phyloP scores from a whole-genome alignment of 2,888 invertebrate species.

The Colletes collaris region DNA sequence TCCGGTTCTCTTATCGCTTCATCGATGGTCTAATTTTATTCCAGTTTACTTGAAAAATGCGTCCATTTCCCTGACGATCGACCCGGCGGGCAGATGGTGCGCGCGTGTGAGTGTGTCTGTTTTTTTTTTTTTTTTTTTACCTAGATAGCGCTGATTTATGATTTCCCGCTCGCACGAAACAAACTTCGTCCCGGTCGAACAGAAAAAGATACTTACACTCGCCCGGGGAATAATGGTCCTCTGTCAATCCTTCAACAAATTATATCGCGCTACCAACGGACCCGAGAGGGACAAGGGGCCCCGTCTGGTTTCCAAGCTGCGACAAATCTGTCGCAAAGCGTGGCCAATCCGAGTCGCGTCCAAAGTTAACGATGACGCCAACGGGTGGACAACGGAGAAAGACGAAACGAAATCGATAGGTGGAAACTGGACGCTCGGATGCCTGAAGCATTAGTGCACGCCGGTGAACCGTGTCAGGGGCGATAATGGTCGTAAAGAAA shows the following conservation, averaged over 20 bases:
- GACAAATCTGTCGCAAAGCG: constrained; percentile 8
- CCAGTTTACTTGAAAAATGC: constrained; percentile 70
- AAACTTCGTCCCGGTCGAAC: constrained; percentile 58
- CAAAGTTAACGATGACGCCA: constrained; percentile 38
- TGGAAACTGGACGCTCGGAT: constrained; percentile 23
- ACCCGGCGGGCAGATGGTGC: constrained; percentile 71
- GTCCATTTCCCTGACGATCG: constrained; percentile 51
- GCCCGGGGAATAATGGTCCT: constrained; percentile 47
- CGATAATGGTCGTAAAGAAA: constrained; percentile 51
- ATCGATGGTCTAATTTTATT: constrained; percentile 77
- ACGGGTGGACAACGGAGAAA: not conserved
- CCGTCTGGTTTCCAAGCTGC: not conserved
- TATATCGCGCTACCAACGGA: constrained; percentile 3
- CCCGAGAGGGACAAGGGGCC: not conserved
- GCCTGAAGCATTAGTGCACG: constrained; percentile 44
- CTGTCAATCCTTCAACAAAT: constrained; percentile 2
- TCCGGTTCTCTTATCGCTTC: constrained; percentile 61
- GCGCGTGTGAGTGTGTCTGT: no score
- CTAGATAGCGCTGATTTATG: constrained; percentile 80
- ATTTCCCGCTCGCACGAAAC: constrained; percentile 65
- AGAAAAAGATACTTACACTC: constrained; percentile 36
- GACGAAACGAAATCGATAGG: constrained; percentile 31
- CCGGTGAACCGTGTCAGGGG: constrained; percentile 48
- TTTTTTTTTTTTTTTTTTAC: constrained; percentile 64
- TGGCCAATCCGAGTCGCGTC: not conserved